Percentiles rank a stretch among this genome's conserved stretches.
Evolutionary conservation across 2,888 invertebrate genomes (phyloP).

Genomic region (Cataglyphis rosenhaueri): DNA sequence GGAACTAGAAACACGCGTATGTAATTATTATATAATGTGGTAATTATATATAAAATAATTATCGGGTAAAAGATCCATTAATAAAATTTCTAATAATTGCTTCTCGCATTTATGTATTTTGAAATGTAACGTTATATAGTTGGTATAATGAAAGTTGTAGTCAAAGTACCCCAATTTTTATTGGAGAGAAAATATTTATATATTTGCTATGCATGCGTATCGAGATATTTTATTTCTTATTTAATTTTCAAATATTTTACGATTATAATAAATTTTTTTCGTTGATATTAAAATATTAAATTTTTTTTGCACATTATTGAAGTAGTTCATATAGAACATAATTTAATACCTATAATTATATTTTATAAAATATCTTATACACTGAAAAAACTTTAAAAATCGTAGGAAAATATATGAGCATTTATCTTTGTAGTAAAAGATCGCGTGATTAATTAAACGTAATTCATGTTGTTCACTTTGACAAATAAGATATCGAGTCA

Average conservation of each 20-base stretch:
- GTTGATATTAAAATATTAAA: background rate
- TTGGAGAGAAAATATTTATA: conserved; percentile 2
- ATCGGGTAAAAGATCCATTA: background rate
- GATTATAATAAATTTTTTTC: background rate
- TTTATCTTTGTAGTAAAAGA: background rate
- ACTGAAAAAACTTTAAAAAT: background rate
- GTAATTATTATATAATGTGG: conserved; percentile 28
- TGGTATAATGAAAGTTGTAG: background rate
- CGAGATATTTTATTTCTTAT: background rate
- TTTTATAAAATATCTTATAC: background rate
- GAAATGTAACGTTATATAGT: background rate
- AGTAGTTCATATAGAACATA: background rate
- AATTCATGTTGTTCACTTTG: background rate
- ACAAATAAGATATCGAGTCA: conserved; percentile 6
- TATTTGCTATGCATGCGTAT: background rate
- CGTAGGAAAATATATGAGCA: background rate
- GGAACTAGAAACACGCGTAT: background rate
- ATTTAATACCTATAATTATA: background rate
- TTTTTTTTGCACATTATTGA: background rate
- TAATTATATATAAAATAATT: background rate
- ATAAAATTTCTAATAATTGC: background rate
- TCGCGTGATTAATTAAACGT: background rate
- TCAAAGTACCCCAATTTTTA: background rate
- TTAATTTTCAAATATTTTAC: background rate
- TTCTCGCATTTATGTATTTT: background rate